These are phyloP conservation scores for Cuniculus paca DNA, from an alignment of 2,797 vertebrate species.

Conservation along the genomic window DNA sequence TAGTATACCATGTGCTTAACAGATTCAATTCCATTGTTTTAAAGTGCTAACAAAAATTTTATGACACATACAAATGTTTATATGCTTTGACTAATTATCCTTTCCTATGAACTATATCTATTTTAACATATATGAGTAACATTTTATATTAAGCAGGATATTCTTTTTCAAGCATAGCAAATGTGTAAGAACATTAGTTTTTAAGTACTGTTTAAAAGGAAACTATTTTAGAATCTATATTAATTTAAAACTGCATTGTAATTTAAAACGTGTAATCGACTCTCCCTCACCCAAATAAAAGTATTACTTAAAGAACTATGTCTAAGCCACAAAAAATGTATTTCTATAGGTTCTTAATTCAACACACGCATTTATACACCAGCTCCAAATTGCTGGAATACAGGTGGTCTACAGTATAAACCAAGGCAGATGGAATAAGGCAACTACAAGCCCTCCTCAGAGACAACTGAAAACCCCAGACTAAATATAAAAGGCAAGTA, in stretches of 20 bases:
- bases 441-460: not conserved
- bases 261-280: constrained; percentile 6
- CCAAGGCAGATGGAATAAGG: not conserved
- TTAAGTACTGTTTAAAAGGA: constrained; percentile 42
- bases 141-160: constrained; percentile 26
- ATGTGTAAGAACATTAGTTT: not conserved
- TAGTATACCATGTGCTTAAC: not conserved
- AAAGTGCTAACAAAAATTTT: not conserved
- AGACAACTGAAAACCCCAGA: not conserved
- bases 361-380: not conserved
- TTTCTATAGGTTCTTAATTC: not conserved
- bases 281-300: not conserved
- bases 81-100: not conserved
- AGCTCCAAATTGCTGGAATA: constrained; percentile 32
- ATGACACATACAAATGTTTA: not conserved
- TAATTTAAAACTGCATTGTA: constrained; percentile 38
- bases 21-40: not conserved
- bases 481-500: constrained; percentile 6
- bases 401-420: not conserved
- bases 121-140: constrained; percentile 18
- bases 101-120: not conserved
- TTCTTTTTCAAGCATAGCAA: not conserved
- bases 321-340: constrained; percentile 39
- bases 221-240: constrained; percentile 59
- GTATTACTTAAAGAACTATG: constrained; percentile 13